Evolutionary conservation across 2,113 vertebrate genomes (phyloP).

Genomic region (Ranitomeya imitator): DNA sequence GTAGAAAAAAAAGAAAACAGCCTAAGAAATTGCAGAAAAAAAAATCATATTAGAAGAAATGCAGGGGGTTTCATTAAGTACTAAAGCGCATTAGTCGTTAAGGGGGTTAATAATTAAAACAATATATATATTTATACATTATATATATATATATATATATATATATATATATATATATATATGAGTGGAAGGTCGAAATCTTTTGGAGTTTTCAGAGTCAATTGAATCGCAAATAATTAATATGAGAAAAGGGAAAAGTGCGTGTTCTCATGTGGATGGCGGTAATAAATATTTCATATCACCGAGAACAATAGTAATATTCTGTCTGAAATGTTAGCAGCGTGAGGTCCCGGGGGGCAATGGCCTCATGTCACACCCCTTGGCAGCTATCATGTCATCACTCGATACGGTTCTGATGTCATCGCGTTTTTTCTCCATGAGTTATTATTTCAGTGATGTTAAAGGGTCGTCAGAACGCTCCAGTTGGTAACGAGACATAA

Average conservation of each 20-base stretch:
- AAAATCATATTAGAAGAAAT: no score
- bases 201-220: no score
- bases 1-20: no score
- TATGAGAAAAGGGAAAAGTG: background rate
- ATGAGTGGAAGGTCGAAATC: no score
- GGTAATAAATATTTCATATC: background rate
- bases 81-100: no score
- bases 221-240: no score
- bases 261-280: background rate
- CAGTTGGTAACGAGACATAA: slow-evolving; percentile 31
- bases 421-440: background rate
- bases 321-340: background rate
- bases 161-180: no score
- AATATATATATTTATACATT: no score
- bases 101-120: no score
- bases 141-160: no score
- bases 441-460: background rate
- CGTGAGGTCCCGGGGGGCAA: background rate
- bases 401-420: background rate
- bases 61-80: no score
- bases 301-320: background rate
- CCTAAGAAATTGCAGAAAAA: no score
- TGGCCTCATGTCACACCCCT: background rate
- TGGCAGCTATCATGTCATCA: background rate
- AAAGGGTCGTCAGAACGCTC: slow-evolving; percentile 21